Conservation (phyloP, 2,888 invertebrate species). For the Drosophila koepferae region DNA sequence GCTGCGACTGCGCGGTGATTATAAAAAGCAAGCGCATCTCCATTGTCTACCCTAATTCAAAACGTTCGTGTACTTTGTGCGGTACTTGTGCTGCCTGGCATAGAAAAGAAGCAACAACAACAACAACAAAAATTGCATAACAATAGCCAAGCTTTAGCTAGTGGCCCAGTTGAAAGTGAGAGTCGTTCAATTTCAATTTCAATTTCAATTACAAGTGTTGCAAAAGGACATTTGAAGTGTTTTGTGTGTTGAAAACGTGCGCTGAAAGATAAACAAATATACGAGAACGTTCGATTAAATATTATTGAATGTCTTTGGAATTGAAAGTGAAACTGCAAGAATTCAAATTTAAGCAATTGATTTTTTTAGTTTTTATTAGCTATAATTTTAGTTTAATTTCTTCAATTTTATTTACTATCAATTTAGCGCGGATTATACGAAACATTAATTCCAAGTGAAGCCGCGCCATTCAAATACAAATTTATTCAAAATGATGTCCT, state of each 20-base stretch:
- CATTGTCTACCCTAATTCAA: constrained; percentile 81
- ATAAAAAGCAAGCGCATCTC: constrained; percentile 82
- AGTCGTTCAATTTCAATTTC: constrained; percentile 27
- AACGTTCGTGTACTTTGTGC: constrained; percentile 81
- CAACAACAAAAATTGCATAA: constrained; percentile 29
- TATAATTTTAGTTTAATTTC: constrained; percentile 6
- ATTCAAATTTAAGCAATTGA: neutral
- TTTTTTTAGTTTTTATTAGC: neutral
- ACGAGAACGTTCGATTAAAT: neutral
- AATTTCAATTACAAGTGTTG: constrained; percentile 24
- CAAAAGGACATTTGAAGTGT: constrained; percentile 45
- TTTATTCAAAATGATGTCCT: constrained; percentile 68
- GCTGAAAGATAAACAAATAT: neutral
- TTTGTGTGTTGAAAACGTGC: constrained; percentile 25
- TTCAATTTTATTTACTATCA: constrained; percentile 26
- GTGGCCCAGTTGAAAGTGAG: constrained; percentile 50
- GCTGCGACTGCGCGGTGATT: constrained; percentile 69
- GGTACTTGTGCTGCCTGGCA: constrained; percentile 63
- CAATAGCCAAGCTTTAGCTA: constrained; percentile 24
- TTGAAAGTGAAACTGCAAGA: constrained; percentile 16
- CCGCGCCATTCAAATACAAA: constrained; percentile 32
- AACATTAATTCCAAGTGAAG: constrained; percentile 24
- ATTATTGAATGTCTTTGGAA: constrained; percentile 2
- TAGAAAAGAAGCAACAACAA: constrained; percentile 19
- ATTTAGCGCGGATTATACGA: constrained; percentile 39